These are phyloP conservation scores for Tichodroma muraria DNA, from an alignment of 2,113 vertebrate species.

Conservation along the genomic window DNA sequence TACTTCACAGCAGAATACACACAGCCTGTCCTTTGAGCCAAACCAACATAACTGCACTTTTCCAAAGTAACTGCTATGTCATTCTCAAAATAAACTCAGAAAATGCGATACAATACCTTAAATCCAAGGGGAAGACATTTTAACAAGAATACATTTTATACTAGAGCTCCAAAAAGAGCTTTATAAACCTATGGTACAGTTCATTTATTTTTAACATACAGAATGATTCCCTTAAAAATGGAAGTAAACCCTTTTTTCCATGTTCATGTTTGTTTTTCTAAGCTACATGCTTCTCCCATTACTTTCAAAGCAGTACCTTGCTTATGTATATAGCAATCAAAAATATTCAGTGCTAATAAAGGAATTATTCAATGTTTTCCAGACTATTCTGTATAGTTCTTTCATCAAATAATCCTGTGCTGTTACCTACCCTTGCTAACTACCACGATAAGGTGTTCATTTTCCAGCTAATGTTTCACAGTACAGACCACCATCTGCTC, in stretches of 20 bases:
- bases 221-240: not conserved
- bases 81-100: not conserved
- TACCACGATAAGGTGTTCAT: not conserved
- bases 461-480: not conserved
- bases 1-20: not conserved
- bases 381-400: not conserved
- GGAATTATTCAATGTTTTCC: not conserved
- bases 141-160: not conserved
- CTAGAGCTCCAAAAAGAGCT: not conserved
- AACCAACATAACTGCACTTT: not conserved
- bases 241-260: not conserved
- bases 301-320: not conserved
- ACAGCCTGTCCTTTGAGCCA: not conserved
- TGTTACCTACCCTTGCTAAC: not conserved
- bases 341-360: not conserved
- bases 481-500: not conserved
- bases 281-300: not conserved
- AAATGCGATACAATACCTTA: not conserved
- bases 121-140: not conserved
- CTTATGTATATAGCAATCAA: not conserved
- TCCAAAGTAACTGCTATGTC: not conserved
- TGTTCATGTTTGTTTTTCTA: not conserved
- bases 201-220: not conserved
- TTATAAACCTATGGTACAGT: not conserved
- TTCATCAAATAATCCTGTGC: not conserved